These are phyloP conservation scores for Steinernema carpocapsae DNA, from an alignment of 2,888 invertebrate genomes.

Conservation along the genomic window DNA sequence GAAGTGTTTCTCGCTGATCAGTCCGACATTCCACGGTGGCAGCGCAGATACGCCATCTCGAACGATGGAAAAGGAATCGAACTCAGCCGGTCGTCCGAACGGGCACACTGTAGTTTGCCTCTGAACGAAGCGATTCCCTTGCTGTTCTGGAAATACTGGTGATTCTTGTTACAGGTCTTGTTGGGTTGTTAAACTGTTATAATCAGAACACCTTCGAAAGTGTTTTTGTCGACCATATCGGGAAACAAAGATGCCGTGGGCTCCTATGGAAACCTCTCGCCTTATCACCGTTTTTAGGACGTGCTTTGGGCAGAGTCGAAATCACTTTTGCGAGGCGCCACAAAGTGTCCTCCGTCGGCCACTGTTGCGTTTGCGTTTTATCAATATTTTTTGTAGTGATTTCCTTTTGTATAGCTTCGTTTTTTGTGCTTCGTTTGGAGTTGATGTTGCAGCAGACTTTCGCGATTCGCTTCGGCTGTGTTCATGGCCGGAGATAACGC, in stretches of 20 bases:
- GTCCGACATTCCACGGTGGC: neutral
- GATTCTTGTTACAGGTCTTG: too few species aligned
- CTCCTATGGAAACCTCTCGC: neutral
- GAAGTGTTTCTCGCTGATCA: neutral
- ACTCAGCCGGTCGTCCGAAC: neutral
- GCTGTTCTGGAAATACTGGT: conserved; percentile 1
- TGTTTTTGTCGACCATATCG: neutral
- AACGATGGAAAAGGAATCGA: neutral
- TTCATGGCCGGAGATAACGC: neutral
- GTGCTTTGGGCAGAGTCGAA: neutral
- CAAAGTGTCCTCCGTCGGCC: neutral
- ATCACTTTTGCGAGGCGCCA: neutral
- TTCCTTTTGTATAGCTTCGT: neutral
- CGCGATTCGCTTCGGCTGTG: neutral
- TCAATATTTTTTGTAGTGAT: neutral
- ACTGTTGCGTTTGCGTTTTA: conserved; percentile 1
- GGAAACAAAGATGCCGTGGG: neutral
- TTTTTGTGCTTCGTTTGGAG: conserved; percentile 6
- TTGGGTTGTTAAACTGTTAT: too few species aligned
- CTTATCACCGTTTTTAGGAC: neutral
- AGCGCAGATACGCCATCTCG: neutral
- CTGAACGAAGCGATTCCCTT: neutral
- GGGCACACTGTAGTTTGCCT: neutral
- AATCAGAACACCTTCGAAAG: neutral
- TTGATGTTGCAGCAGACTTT: too few species aligned